Evolutionary conservation across 2,113 vertebrate genomes (phyloP).

Genomic region (Promerops cafer): DNA sequence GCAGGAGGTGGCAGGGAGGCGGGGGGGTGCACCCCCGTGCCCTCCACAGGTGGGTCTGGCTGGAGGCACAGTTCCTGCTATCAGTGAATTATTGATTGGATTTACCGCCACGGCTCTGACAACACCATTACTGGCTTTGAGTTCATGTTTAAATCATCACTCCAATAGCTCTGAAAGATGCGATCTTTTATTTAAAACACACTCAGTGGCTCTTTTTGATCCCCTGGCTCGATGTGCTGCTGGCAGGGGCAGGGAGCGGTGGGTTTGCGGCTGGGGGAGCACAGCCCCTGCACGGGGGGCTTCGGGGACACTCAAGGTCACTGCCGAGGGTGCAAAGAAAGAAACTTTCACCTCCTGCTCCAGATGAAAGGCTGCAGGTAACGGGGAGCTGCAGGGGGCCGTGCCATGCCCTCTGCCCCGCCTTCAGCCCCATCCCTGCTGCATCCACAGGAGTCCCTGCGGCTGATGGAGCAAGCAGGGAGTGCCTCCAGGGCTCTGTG

Average conservation of each 20-base stretch:
- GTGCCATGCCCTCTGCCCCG: background rate
- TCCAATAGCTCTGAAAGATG: background rate
- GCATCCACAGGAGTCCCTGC: background rate
- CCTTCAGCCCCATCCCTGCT: background rate
- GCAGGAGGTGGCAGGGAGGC: background rate
- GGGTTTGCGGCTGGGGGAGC: rapidly evolving
- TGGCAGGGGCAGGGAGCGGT: background rate
- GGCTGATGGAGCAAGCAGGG: background rate
- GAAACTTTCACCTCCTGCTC: background rate
- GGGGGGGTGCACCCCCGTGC: background rate
- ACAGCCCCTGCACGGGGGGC: background rate
- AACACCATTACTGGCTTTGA: background rate
- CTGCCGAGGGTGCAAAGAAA: background rate
- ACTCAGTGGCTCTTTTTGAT: background rate
- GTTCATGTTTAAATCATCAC: constrained; percentile 3
- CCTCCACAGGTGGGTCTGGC: background rate
- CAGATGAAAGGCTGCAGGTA: background rate
- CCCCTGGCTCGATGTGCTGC: background rate
- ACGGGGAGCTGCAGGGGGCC: background rate
- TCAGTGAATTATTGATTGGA: constrained; percentile 37
- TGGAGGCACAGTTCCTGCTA: background rate
- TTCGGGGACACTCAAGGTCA: background rate
- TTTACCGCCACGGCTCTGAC: background rate
- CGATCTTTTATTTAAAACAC: background rate
- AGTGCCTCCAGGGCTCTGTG: background rate